Conservation (phyloP, 1,140 invertebrate genomes). For the Condylostylus longicornis region DNA sequence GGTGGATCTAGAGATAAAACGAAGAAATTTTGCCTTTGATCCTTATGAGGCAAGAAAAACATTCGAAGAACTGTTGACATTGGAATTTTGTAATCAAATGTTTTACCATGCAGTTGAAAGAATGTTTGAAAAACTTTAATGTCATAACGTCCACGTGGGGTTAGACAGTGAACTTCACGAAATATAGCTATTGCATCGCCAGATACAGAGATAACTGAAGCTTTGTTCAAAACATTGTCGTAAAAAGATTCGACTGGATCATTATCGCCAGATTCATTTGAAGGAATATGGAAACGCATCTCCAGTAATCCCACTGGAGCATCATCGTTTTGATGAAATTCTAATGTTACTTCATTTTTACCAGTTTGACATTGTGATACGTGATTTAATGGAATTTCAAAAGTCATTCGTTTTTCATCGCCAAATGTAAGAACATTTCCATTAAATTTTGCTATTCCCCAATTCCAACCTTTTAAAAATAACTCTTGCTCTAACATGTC, state of each 20-base stretch:
- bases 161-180: conserved; percentile 91
- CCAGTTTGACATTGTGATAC: conserved; percentile 93
- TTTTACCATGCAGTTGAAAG: conserved; percentile 98
- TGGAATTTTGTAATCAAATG: conserved; percentile 99
- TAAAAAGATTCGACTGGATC: conserved; percentile 93
- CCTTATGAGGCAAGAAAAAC: conserved; percentile 93
- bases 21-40: conserved; percentile 96
- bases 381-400: conserved; percentile 92
- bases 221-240: conserved; percentile 90
- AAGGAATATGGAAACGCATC: conserved; percentile 94
- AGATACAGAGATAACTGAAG: conserved; percentile 91
- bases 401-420: conserved; percentile 74
- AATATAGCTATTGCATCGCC: conserved; percentile 97
- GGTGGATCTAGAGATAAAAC: conserved; percentile 98
- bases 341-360: conserved; percentile 97
- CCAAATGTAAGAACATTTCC: conserved; percentile 87
- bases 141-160: conserved; percentile 98
- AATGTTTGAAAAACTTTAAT: conserved; percentile 97
- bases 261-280: conserved; percentile 64
- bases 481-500: conserved; percentile 83
- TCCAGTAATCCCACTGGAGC: conserved; percentile 92
- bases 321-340: conserved; percentile 98
- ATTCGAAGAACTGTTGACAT: conserved; percentile 87
- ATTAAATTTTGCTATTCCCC: conserved; percentile 89
- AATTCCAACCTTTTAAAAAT: conserved; percentile 97